Evolutionary conservation across 2,888 invertebrate genomes (phyloP).

Genomic region (Diarsia dahlii): DNA sequence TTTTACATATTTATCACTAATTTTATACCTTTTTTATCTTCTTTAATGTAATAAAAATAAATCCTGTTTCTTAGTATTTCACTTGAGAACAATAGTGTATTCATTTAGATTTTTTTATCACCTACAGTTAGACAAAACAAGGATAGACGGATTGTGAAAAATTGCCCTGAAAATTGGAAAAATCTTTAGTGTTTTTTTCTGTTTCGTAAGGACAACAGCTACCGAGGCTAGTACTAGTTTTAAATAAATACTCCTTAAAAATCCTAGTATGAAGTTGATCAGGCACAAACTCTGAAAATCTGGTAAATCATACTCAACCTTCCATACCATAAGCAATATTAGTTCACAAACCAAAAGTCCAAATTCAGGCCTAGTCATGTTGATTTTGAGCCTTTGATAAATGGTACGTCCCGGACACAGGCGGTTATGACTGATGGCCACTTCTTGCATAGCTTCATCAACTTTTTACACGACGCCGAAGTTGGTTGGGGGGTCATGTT

Average conservation of each 20-base stretch:
- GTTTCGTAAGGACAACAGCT: neutral
- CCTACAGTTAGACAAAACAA: neutral
- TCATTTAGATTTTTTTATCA: too few relatives aligned
- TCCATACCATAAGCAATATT: neutral
- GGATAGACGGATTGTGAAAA: neutral
- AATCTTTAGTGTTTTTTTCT: neutral
- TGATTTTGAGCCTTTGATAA: constrained; percentile 73
- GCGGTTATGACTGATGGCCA: constrained; percentile 76
- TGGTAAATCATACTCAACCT: neutral
- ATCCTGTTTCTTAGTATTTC: neutral
- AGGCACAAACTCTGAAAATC: neutral
- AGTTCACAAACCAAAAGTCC: constrained; percentile 42
- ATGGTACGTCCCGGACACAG: constrained; percentile 75
- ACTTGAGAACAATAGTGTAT: neutral
- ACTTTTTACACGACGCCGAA: constrained; percentile 70
- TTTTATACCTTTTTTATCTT: too few relatives aligned
- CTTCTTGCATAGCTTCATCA: constrained; percentile 72
- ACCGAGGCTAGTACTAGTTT: too few relatives aligned
- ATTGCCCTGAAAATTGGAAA: neutral
- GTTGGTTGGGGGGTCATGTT: constrained; percentile 49
- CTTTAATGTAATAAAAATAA: too few relatives aligned
- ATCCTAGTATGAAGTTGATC: neutral
- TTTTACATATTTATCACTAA: too few relatives aligned
- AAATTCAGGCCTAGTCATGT: constrained; percentile 66
- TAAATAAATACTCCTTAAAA: neutral